Evolutionary conservation across 2,888 invertebrate genomes (phyloP), one percentile per base, ranked within the genome.

Genomic region (Cheiracanthium punctorium): DNA sequence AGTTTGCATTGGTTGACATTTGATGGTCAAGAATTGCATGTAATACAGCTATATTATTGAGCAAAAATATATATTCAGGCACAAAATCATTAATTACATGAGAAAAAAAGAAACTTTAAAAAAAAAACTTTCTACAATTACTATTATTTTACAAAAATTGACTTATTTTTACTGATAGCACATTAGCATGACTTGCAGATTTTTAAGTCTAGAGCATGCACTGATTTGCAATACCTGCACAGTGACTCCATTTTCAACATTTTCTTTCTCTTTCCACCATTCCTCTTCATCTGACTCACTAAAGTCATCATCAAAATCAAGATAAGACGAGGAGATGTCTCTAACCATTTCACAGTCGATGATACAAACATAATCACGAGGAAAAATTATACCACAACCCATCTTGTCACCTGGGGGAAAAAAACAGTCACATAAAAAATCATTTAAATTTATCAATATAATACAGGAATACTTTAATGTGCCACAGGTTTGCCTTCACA

Each of bases 351-450:
- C 90, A 87, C 74, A 90, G 85, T 91, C 91, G 24, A 89, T 89
- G 67, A 91, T 90, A 76, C 90, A 90, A 85, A 90, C 91, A 87
- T 91, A 91, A 88, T 89, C 89, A 17, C 91, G 90, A 0, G 93
- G 93, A 89, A 93, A 93, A 80, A 93, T 91, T 73, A 93, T 93
- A 37, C 93, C 93, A 91, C 93, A 93, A 12, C 93, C 93, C 92
- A 93, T 93, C n/a, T 92, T 91, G 90, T 93, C 93, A 88, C 93
- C 92, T 92, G 28, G 0, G 77, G 71, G 10, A 37, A 7, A 37
- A 37, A 10, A 37, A 37, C n/a, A n/a, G n/a, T n/a, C n/a, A n/a
- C n/a, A n/a, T n/a, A n/a, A n/a, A n/a, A n/a, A n/a, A n/a, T n/a
- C n/a, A n/a, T n/a, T n/a, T n/a, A n/a, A n/a, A n/a, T n/a, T n/a